Conservation (phyloP, 64 coral and sea anemone genomes). For the Montipora foliosa region DNA sequence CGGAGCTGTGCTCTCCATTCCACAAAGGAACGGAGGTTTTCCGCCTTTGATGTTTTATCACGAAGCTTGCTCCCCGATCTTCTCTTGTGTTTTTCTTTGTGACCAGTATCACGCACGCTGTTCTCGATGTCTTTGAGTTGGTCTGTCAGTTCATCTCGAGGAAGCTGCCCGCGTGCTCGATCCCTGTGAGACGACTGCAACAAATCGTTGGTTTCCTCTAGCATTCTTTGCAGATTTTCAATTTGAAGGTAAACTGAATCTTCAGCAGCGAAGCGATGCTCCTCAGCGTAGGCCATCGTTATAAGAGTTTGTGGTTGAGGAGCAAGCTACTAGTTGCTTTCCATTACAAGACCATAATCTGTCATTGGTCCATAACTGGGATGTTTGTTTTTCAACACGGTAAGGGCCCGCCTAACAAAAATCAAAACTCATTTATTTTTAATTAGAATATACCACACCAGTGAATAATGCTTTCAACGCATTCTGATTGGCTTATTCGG, state of each 20-base stretch:
- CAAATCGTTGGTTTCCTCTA: slow-evolving; percentile 37
- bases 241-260: slow-evolving; percentile 23
- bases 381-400: neutral
- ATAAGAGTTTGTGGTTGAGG: neutral
- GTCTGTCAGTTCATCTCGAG: neutral
- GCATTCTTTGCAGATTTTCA: slow-evolving; percentile 31
- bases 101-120: neutral
- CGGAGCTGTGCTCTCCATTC: slow-evolving; percentile 26
- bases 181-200: neutral
- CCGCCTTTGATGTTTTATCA: neutral
- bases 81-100: neutral
- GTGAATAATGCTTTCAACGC: neutral
- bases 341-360: neutral
- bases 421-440: neutral
- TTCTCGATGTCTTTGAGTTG: slow-evolving; percentile 13
- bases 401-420: neutral
- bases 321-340: too few relatives aligned
- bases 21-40: slow-evolving; percentile 20
- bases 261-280: neutral
- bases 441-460: neutral
- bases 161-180: neutral
- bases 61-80: neutral
- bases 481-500: too few relatives aligned
- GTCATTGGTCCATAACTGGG: neutral
- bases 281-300: slow-evolving; percentile 1